Evolutionary conservation across 2,113 vertebrate species (phyloP), one percentile per base, ranked within the genome.

Genomic region (Elephantulus edwardii): DNA sequence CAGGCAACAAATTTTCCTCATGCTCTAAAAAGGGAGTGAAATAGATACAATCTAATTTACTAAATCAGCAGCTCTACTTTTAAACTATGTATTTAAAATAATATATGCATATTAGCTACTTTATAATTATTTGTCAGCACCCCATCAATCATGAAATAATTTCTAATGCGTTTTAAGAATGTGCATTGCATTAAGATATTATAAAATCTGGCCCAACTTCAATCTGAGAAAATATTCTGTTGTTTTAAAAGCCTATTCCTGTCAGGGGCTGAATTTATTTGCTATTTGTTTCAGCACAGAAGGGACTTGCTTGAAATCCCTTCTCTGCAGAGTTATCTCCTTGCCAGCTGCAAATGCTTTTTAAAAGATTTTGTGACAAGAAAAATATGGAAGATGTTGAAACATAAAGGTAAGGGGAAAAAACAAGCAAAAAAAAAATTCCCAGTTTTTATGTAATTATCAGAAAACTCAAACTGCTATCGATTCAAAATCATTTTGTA

Each of bases 191-290:
- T 93, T 83, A 79, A 42, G 54, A 56, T 90, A 28, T 81, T 91
- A 74, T 68, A 86, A 79, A 70, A 11, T 64, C 42, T 76, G 74
- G 86, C 81, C 92, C 12, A 66, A 70, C 64, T 82, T 54, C 28
- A 84, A 75, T 83, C 60, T 75, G 60, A 83, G 81, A 83, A 87
- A 84, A n/a, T 26, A 64, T 93, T 94, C 72, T 94, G 89, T 92
- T 93, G 89, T 92, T 46, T 94, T 92, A 94, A 96, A 94, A 95
- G 84, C 70, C 58, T 79, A 8, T 71, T 40, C 19, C 6, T 87
- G 56, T 28, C 64, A 81, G 89, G 46, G 50, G 77, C 72, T 92
- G 62, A 90, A 94, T 91, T 94, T 90, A 89, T 88, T 93, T 79
- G 11, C 48, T 89, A 24, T 70, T 91, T 93, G 58, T 90, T 89